These are phyloP conservation scores for Parnassius smintheus DNA, from an alignment of 2,888 invertebrate species.

Conservation along the genomic window DNA sequence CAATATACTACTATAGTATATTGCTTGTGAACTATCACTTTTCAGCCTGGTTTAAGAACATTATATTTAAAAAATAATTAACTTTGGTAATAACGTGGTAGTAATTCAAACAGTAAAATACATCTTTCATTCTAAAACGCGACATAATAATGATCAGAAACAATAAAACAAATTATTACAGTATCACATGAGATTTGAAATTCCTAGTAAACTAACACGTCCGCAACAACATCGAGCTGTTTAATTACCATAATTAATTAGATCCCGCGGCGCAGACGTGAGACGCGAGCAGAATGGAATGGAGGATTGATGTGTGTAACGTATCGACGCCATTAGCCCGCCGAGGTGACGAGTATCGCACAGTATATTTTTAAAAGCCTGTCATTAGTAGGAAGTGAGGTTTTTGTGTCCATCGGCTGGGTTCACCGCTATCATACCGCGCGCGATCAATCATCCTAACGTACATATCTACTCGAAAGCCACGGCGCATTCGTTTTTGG, in stretches of 20 bases:
- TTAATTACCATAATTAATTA: conserved; percentile 80
- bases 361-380: conserved; percentile 62
- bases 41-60: too few relatives aligned
- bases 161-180: conserved; percentile 35
- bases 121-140: not conserved
- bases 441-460: conserved; percentile 67
- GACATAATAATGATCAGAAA: conserved; percentile 12
- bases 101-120: too few relatives aligned
- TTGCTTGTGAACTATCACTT: too few relatives aligned
- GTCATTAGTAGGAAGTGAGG: conserved; percentile 67
- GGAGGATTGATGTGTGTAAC: conserved; percentile 73
- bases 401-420: conserved; percentile 52
- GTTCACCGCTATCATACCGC: conserved; percentile 53
- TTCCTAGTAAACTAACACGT: conserved; percentile 43
- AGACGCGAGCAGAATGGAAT: conserved; percentile 75
- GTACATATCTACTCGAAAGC: conserved; percentile 34
- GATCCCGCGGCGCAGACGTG: conserved; percentile 70
- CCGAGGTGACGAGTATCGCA: conserved; percentile 62
- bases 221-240: conserved; percentile 55
- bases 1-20: too few relatives aligned
- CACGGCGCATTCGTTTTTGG: conserved; percentile 32
- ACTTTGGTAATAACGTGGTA: too few relatives aligned
- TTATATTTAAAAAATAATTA: too few relatives aligned
- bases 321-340: conserved; percentile 68
- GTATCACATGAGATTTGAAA: conserved; percentile 45